A percentile compares a stretch with the other conserved stretches of the same genome.
phyloP scores from a whole-genome alignment of 2,797 vertebrate species.

The Enteromius paludinosus region DNA sequence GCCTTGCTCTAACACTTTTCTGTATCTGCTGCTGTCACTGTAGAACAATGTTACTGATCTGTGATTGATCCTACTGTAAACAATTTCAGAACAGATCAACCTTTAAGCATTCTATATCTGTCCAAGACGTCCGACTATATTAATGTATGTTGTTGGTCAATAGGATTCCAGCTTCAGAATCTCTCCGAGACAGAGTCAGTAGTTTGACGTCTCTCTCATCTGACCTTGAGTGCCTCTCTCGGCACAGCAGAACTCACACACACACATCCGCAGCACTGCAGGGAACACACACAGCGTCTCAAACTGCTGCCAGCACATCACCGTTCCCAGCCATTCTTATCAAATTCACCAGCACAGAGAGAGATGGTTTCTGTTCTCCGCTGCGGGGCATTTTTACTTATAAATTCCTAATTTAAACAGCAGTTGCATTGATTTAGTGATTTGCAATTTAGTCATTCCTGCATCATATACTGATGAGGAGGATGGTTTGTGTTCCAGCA shows the following conservation, averaged over 20 bases:
- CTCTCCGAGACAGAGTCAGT: not conserved
- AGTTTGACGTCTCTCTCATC: constrained; percentile 5
- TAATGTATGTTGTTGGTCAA: not conserved
- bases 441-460: constrained; percentile 26
- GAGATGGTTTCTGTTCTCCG: constrained; percentile 30
- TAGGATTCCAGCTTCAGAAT: not conserved
- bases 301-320: constrained; percentile 74
- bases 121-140: not conserved
- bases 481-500: not conserved
- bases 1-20: not conserved
- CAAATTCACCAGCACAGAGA: constrained; percentile 52
- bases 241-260: constrained; percentile 2
- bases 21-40: not conserved
- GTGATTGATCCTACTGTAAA: not conserved
- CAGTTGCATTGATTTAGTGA: constrained; percentile 47
- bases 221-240: constrained; percentile 36
- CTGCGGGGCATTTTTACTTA: constrained; percentile 54
- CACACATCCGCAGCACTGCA: constrained; percentile 35
- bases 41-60: not conserved
- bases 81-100: not conserved
- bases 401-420: constrained; percentile 62
- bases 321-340: constrained; percentile 61
- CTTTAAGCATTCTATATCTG: not conserved
- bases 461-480: constrained; percentile 21
- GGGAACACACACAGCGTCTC: constrained; percentile 31